Evolutionary conservation across 2,113 vertebrate genomes (phyloP).

Genomic region (Siniperca chuatsi): DNA sequence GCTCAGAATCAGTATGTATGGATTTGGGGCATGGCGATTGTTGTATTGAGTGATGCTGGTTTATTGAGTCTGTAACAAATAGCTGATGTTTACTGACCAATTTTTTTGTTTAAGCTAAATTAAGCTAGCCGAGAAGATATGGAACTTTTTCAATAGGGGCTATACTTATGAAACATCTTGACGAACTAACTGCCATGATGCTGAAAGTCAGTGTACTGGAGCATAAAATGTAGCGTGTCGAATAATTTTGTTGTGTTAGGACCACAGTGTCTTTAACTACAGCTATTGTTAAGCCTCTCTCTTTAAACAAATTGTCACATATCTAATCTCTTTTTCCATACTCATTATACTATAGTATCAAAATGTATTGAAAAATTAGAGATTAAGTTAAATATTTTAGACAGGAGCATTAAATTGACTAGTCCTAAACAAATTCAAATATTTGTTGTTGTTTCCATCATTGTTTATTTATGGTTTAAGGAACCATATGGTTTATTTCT

Average conservation of each 20-base stretch:
- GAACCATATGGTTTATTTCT: slow-evolving; percentile 1
- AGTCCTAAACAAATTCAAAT: slow-evolving; percentile 3
- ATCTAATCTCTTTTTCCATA: not conserved
- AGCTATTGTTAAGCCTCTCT: not conserved
- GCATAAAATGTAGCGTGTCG: not conserved
- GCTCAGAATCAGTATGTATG: too few species aligned
- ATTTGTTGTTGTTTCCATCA: not conserved
- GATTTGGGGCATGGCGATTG: too few species aligned
- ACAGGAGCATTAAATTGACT: not conserved
- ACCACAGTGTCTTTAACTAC: not conserved
- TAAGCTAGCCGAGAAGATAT: not conserved
- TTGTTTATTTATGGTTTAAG: slow-evolving; percentile 1
- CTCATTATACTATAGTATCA: not conserved
- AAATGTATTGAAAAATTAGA: not conserved
- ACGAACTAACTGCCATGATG: not conserved
- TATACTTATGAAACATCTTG: not conserved
- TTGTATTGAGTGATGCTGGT: too few species aligned
- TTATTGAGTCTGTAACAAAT: not conserved
- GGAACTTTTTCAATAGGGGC: not conserved
- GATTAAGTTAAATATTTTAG: not conserved
- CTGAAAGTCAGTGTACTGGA: not conserved
- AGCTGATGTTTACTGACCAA: not conserved
- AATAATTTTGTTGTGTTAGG: not conserved
- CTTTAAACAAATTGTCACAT: not conserved
- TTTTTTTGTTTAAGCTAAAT: not conserved